A percentile compares a stretch with the other conserved stretches of the same genome.
Conservation (phyloP, 1,140 invertebrate species). For the Platyura marginata region DNA sequence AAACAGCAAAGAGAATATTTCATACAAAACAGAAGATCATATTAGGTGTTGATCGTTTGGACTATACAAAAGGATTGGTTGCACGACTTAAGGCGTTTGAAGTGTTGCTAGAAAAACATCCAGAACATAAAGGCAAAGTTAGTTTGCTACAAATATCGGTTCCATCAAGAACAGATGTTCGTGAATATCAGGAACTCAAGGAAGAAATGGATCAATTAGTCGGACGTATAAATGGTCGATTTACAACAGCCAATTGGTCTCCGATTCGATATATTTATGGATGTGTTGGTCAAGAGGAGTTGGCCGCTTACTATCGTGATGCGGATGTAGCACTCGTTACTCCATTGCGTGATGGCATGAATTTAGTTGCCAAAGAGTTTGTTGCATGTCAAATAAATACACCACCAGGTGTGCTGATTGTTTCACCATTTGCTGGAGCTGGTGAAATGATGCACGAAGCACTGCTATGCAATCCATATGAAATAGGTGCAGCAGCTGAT, state of each 20-base stretch:
- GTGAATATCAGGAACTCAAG: conserved; percentile 79
- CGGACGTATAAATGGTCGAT: conserved; percentile 69
- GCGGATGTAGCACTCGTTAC: conserved; percentile 72
- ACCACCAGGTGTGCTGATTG: conserved; percentile 69
- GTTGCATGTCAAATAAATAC: conserved; percentile 80
- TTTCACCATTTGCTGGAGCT: conserved; percentile 79
- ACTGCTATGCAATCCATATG: conserved; percentile 77
- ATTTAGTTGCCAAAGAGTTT: conserved; percentile 84
- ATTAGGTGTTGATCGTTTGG: conserved; percentile 26
- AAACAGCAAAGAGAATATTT: conserved; percentile 54
- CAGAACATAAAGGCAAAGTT: conserved; percentile 69
- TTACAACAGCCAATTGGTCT: conserved; percentile 78
- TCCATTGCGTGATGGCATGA: conserved; percentile 80
- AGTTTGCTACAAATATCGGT: conserved; percentile 71
- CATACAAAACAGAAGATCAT: conserved; percentile 61
- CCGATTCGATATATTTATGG: conserved; percentile 83
- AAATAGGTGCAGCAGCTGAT: conserved; percentile 70
- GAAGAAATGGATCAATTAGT: conserved; percentile 81
- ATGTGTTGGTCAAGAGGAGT: conserved; percentile 65
- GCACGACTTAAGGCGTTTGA: conserved; percentile 71
- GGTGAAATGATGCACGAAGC: conserved; percentile 84
- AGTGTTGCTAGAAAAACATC: conserved; percentile 63
- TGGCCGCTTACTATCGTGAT: conserved; percentile 71
- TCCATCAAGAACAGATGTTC: conserved; percentile 74
- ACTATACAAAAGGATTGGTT: conserved; percentile 82